Conservation (phyloP, 1,140 invertebrate species). For the Diorhabda carinulata region DNA sequence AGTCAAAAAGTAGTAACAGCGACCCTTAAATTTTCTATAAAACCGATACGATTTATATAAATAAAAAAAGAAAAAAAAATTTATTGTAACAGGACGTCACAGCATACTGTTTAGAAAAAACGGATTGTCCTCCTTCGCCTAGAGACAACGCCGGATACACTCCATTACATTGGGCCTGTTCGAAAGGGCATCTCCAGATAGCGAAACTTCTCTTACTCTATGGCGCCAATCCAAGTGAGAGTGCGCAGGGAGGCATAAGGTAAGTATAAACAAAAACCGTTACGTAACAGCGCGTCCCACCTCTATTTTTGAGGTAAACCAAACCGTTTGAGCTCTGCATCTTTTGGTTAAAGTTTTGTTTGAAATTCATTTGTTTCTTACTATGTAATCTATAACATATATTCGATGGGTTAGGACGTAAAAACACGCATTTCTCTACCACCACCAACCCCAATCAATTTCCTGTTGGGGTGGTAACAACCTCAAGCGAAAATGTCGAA, state of each 20-base stretch:
- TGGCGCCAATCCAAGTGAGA: slow-evolving; percentile 84
- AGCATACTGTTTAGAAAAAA: slow-evolving; percentile 82
- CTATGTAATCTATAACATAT: not conserved
- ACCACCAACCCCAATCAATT: too few relatives aligned
- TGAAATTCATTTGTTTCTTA: slow-evolving; percentile 1
- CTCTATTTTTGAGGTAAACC: too few relatives aligned
- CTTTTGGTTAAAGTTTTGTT: not conserved
- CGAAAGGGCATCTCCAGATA: slow-evolving; percentile 80
- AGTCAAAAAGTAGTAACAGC: too few relatives aligned
- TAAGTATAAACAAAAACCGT: slow-evolving; percentile 43
- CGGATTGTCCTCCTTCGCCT: slow-evolving; percentile 74
- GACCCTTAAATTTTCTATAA: too few relatives aligned
- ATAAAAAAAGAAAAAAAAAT: not conserved
- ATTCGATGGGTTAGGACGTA: too few relatives aligned
- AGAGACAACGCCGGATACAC: slow-evolving; percentile 94
- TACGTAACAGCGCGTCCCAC: too few relatives aligned
- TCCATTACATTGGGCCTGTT: slow-evolving; percentile 86
- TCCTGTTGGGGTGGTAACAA: too few relatives aligned
- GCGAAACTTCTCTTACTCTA: slow-evolving; percentile 79
- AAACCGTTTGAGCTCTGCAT: too few relatives aligned
- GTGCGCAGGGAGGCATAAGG: slow-evolving; percentile 86
- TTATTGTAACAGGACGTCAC: slow-evolving; percentile 70
- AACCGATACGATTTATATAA: too few relatives aligned
- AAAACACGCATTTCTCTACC: too few relatives aligned
- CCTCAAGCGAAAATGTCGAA: too few relatives aligned